Percentiles rank a stretch among this genome's conserved stretches.
These are phyloP conservation scores for Podotricha telesiphe DNA, from an alignment of 2,888 invertebrate species.

Conservation along the genomic window DNA sequence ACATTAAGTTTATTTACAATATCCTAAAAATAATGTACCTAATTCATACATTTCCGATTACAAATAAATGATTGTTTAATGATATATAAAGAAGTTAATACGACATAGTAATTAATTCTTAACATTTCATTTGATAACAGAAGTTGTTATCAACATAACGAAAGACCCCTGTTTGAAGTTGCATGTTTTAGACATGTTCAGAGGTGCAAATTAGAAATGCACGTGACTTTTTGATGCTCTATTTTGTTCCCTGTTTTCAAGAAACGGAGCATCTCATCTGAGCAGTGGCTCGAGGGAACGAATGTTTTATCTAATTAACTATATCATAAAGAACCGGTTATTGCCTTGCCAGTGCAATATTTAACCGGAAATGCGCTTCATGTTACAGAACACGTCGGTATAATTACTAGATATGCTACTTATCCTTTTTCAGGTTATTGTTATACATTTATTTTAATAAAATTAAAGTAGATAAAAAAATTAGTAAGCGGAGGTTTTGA, in stretches of 20 bases:
- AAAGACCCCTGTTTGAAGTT: slow-evolving; percentile 36
- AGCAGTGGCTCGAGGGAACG: slow-evolving; percentile 73
- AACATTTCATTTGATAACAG: slow-evolving; percentile 7
- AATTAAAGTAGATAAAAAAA: no score
- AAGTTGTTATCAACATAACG: slow-evolving; percentile 23
- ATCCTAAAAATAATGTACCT: no score
- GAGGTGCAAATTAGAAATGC: slow-evolving; percentile 39
- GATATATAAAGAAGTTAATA: no score
- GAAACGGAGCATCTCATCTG: slow-evolving; percentile 64
- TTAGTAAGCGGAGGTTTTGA: no score
- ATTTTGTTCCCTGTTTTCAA: slow-evolving; percentile 62
- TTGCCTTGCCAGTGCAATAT: slow-evolving; percentile 68
- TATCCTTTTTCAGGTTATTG: no score
- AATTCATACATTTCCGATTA: no score
- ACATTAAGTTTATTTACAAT: no score
- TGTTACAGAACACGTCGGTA: slow-evolving; percentile 22
- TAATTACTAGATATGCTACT: slow-evolving; percentile 19
- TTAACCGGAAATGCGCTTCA: slow-evolving; percentile 62
- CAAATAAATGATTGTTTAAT: no score
- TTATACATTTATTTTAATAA: no score
- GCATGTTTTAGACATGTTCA: slow-evolving; percentile 38
- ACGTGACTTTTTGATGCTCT: slow-evolving; percentile 53
- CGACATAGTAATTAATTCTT: no score
- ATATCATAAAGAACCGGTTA: slow-evolving; percentile 78
- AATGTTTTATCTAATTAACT: slow-evolving; percentile 81